Percentiles rank a stretch among this genome's conserved stretches.
phyloP scores from a whole-genome alignment of 1,140 invertebrate species.

The Pseudomyrmex sp. region DNA sequence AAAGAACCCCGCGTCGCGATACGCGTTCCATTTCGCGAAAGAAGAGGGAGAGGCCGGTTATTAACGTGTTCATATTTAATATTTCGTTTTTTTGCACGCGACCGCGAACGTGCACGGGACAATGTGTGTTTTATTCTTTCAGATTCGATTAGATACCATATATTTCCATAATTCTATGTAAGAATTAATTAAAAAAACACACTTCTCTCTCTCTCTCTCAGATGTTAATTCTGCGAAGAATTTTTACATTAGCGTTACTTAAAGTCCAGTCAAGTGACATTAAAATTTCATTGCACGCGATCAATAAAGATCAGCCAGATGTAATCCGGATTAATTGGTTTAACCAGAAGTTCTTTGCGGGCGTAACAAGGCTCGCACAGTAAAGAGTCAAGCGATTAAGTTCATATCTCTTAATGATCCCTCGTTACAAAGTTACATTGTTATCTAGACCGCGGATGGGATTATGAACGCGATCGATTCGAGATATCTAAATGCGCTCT shows the following conservation, averaged over 20 bases:
- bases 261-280: neutral
- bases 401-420: conserved; percentile 58
- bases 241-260: neutral
- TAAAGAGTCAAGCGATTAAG: conserved; percentile 13
- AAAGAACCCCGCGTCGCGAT: conserved; percentile 16
- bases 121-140: too few relatives aligned
- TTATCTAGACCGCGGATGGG: conserved; percentile 50
- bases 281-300: neutral
- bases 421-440: conserved; percentile 64
- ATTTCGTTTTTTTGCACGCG: conserved; percentile 1
- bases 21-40: conserved; percentile 13
- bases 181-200: neutral
- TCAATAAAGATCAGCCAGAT: neutral
- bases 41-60: neutral
- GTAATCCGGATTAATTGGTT: conserved; percentile 31
- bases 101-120: neutral
- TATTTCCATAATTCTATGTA: neutral
- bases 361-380: conserved; percentile 1
- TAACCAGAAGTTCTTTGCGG: conserved; percentile 43
- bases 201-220: neutral
- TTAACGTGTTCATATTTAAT: conserved; percentile 48
- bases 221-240: neutral
- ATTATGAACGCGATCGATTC: conserved; percentile 54
- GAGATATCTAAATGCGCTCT: conserved; percentile 10
- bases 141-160: neutral